Conservation (phyloP, 2,888 invertebrate genomes). For the Oligia strigilis region DNA sequence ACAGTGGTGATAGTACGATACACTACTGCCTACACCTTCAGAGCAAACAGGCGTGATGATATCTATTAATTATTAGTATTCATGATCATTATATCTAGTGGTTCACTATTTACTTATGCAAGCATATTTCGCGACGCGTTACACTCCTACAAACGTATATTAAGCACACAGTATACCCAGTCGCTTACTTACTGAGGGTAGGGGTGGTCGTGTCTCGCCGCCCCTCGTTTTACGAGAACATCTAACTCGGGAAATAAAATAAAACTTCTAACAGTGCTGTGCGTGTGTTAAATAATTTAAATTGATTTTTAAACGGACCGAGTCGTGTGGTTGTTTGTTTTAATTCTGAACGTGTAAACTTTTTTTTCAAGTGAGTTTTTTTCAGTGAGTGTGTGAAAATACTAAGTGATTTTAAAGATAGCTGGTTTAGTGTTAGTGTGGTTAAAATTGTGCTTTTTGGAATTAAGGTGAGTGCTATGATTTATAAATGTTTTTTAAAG, state of each 20-base stretch:
- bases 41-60: background rate
- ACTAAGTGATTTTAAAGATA: constrained; percentile 41
- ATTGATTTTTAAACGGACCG: constrained; percentile 22
- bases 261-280: constrained; percentile 50
- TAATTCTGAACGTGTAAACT: constrained; percentile 8
- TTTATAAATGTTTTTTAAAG: background rate
- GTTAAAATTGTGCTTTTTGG: constrained; percentile 23
- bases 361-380: constrained; percentile 26
- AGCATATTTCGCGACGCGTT: constrained; percentile 51
- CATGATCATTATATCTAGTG: constrained; percentile 32
- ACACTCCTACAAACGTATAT: constrained; percentile 25
- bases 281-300: constrained; percentile 11
- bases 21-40: background rate
- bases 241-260: constrained; percentile 37
- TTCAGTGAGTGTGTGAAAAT: constrained; percentile 46
- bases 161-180: constrained; percentile 38
- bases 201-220: constrained; percentile 52
- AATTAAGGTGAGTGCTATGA: constrained; percentile 47
- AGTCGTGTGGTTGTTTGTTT: constrained; percentile 4
- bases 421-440: constrained; percentile 47
- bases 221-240: constrained; percentile 44
- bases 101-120: constrained; percentile 54
- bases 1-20: background rate
- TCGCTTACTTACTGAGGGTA: constrained; percentile 43
- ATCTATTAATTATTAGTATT: constrained; percentile 35